These are phyloP conservation scores for Brachionichthys hirsutus DNA, from an alignment of 2,113 vertebrate species.

Conservation along the genomic window DNA sequence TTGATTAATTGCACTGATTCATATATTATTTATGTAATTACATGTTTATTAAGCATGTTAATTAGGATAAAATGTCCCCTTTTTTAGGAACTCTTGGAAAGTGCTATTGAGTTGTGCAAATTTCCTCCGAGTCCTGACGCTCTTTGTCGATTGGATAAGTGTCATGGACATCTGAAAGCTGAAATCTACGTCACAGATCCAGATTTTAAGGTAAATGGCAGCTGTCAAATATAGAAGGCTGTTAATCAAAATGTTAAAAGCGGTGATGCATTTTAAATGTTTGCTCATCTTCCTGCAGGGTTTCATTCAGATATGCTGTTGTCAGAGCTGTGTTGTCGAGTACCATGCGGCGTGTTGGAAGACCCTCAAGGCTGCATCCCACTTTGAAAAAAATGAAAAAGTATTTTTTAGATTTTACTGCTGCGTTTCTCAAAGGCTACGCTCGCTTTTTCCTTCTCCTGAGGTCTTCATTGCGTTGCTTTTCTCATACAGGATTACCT, in stretches of 20 bases:
- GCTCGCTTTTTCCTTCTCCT: background rate
- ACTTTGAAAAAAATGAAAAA: conserved; percentile 91
- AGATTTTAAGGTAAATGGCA: conserved; percentile 88
- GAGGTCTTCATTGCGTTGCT: background rate
- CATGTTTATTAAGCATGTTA: background rate
- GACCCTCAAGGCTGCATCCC: conserved; percentile 80
- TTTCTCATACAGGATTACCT: conserved; percentile 85
- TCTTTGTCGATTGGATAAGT: conserved; percentile 83
- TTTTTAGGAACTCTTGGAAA: conserved; percentile 79
- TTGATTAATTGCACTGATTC: no score
- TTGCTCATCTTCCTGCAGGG: conserved; percentile 74
- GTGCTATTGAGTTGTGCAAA: conserved; percentile 82
- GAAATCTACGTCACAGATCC: conserved; percentile 93
- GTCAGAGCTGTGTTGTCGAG: conserved; percentile 86
- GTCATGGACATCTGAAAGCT: conserved; percentile 77
- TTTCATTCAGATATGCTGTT: conserved; percentile 88
- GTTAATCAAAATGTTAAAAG: background rate
- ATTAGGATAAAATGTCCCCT: background rate
- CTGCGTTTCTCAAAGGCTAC: background rate
- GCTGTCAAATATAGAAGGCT: background rate
- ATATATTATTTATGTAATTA: no score
- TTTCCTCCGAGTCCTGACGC: conserved; percentile 90
- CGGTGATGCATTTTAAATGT: background rate
- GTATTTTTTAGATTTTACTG: conserved; percentile 64
- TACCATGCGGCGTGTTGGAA: conserved; percentile 96